Base-by-base conservation (phyloP, 2,113 vertebrate species). In the Boleophthalmus pectinirostris region DNA sequence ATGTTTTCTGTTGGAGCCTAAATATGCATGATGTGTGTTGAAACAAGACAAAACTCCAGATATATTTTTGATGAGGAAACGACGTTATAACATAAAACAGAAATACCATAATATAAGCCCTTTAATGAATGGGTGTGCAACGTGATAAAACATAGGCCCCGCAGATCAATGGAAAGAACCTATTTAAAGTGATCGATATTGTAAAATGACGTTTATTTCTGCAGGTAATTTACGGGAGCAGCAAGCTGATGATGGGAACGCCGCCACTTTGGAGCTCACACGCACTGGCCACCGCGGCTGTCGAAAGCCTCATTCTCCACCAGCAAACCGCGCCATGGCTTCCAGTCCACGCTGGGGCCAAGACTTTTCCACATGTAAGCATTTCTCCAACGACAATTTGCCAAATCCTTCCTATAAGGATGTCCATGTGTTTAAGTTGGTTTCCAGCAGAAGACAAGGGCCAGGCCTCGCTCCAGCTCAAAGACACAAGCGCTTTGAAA, bases 351-450 rank as follows among this genome's bases (percentile, higher is more conserved):
- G 82, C 74, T 76, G 73, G 61, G 81, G 87, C 87, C 85, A 81
- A 90, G 78, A 74, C 85, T 87, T 91, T 91, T 88, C 90, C 89
- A 90, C 91, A 92, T 90, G 73, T 85, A 88, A 91, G 86, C 90
- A 85, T 89, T 88, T 89, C 81, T 89, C 85, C 84, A 81, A 10
- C 69, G 80, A 85, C 86, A 91, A 90, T 89, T 89, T 90, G 90
- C 91, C 91, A 90, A 92, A 91, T 81, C 85, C 91, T 91, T 91
- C 90, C 90, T 92, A 88, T 89, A 86, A 90, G 84, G 85, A 90
- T 89, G 88, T 88, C 86, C 85, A 87, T 90, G 86, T 92, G 87
- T 92, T 90, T 89, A 84, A 84, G 83, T 90, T 87, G 87, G 91
- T 90, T 80, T 79, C 73, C 72, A 81, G 75, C 80, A 83, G 72